Conservation (phyloP, 2,888 invertebrate species). For the Diploptera punctata region DNA sequence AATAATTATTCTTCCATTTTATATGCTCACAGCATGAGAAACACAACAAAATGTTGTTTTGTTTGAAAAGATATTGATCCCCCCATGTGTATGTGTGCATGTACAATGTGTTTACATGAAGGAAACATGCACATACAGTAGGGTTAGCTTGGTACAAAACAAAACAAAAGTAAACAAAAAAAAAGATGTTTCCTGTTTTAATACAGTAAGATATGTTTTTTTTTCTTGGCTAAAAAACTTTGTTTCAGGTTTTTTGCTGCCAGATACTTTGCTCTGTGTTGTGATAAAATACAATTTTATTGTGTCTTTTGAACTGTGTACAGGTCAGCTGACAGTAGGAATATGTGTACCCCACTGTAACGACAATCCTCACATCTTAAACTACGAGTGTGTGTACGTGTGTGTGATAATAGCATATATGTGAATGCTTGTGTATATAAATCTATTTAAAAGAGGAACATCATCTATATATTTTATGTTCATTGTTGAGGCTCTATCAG, state of each 20-base stretch:
- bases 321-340: conserved; percentile 44
- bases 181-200: conserved; percentile 29
- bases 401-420: conserved; percentile 31
- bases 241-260: conserved; percentile 39
- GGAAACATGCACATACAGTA: conserved; percentile 28
- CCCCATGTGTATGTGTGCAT: conserved; percentile 19
- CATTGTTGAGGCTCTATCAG: conserved; percentile 42
- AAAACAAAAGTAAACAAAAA: conserved; percentile 4
- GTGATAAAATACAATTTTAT: conserved; percentile 43
- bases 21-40: too few relatives aligned
- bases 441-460: conserved; percentile 40
- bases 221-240: conserved; percentile 41
- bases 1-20: too few relatives aligned
- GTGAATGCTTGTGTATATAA: conserved; percentile 37
- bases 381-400: conserved; percentile 2
- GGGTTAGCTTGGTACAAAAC: conserved; percentile 23
- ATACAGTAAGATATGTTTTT: conserved; percentile 35
- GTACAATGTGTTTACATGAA: conserved; percentile 22
- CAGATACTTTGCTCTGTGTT: conserved; percentile 45
- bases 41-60: conserved; percentile 1
- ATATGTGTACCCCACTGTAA: conserved; percentile 38
- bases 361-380: conserved; percentile 43
- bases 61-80: conserved; percentile 27
- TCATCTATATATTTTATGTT: conserved; percentile 44
- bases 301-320: conserved; percentile 43